Base-by-base conservation (phyloP, 2,888 invertebrate genomes). In the Zeuzera pyrina region DNA sequence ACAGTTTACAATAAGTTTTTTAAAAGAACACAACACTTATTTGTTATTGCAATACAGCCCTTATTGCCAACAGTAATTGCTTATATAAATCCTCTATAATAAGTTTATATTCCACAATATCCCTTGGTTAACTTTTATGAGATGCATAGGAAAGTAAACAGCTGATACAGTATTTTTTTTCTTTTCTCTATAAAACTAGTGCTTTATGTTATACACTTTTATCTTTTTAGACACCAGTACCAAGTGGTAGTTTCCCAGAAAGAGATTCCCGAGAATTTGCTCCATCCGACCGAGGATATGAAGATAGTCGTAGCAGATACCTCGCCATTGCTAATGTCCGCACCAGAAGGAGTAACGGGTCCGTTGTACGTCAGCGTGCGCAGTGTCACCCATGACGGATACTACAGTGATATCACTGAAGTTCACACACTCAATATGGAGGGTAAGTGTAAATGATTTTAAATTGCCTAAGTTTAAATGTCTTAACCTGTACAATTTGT, bases 281-380 rank as follows among this genome's bases (percentile, higher is more conserved):
- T 79, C 0, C 62, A 73, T n/a, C 51, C 72, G 0, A 63, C 56
- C 0, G 74, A 49, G 0, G 65, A 64, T n/a, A 70, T 72, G 59
- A 54, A 51, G 27, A 47, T 76, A 1, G 64, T 71, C 35, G 57
- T 68, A 10, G 85, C 85, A 26, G 60, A 66, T 1, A 63, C 69
- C 2, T 72, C 85, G 1, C 81, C 85, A 12, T 81, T 90, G 2
- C 86, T 91, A 1, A 85, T 86, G 52, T 67, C 79, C 7, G 84
- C 83, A 29, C 74, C 81, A 0, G n/a, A n/a, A n/a, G 45, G 38
- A 1, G 15, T 31, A 1, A 28, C 33, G 5, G 78, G 84, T 0
- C 81, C 87, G 5, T 63, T 87, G 43, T 91, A 88, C 49, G 89
- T 91, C 38, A 89, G 88, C 13, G 89, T 92, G 1, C 76, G 88